Percentiles rank a stretch among this genome's conserved stretches.
Conservation (phyloP, 2,113 vertebrate species). For the Solenodon paradoxus region DNA sequence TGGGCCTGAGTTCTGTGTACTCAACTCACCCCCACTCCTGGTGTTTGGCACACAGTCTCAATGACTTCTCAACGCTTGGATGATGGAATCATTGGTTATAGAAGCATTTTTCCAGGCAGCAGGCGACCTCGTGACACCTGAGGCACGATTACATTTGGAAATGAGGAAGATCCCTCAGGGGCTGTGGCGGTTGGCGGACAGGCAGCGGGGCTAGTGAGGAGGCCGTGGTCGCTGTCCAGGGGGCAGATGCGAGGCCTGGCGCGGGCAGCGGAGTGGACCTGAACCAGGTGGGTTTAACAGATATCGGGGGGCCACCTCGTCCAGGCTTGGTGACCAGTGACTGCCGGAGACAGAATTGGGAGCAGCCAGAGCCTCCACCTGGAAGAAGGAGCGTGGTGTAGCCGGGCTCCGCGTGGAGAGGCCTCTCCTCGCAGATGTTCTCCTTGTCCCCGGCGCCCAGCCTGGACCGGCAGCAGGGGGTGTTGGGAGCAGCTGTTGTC, state of each 20-base stretch:
- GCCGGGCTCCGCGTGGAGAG: neutral
- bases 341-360: neutral
- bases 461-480: neutral
- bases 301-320: neutral
- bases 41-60: neutral
- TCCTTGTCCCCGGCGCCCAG: neutral
- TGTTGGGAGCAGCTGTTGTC: neutral
- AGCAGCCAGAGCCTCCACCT: too few relatives aligned
- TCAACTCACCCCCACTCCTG: neutral
- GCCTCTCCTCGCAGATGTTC: rapidly evolving
- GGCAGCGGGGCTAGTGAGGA: neutral
- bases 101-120: neutral
- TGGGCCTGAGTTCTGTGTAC: neutral
- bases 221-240: neutral
- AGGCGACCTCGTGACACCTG: rapidly evolving
- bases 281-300: neutral
- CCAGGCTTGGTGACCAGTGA: neutral
- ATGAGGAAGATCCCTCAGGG: neutral
- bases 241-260: neutral
- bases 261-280: neutral
- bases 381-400: neutral
- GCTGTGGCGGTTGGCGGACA: neutral
- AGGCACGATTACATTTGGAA: neutral
- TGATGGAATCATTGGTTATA: neutral
- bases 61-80: neutral